Percentiles rank a stretch among this genome's conserved stretches.
Evolutionary conservation across 1,140 invertebrate species (phyloP).

Genomic region (Drosophila orosa): DNA sequence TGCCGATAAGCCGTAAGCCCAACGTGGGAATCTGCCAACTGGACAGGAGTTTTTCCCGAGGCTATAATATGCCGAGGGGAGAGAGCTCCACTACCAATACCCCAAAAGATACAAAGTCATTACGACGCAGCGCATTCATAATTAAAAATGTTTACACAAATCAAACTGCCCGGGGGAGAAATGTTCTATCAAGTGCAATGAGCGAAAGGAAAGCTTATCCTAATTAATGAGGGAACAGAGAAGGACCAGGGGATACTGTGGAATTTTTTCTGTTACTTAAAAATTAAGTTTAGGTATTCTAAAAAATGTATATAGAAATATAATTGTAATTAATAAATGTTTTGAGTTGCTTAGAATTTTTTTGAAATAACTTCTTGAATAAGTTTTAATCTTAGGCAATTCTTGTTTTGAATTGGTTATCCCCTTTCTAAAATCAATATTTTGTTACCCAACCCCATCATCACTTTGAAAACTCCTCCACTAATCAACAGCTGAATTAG

Average conservation of each 20-base stretch:
- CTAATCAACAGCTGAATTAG: constrained; percentile 38
- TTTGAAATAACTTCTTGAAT: neutral
- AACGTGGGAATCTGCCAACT: constrained; percentile 67
- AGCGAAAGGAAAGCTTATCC: constrained; percentile 47
- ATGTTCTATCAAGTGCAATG: constrained; percentile 36
- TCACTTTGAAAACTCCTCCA: neutral
- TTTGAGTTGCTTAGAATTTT: neutral
- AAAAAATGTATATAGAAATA: neutral
- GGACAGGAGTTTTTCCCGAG: constrained; percentile 31
- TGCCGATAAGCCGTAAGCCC: constrained; percentile 58
- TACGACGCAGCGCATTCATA: constrained; percentile 68
- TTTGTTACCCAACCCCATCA: neutral
- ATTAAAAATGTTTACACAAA: constrained; percentile 74
- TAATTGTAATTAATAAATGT: neutral
- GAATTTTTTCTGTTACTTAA: neutral
- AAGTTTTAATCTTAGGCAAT: neutral
- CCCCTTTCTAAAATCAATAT: neutral
- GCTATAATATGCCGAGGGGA: neutral
- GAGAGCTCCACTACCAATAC: neutral
- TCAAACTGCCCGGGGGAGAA: constrained; percentile 18
- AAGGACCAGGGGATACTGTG: neutral
- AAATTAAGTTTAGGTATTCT: no score
- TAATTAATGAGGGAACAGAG: constrained; percentile 44
- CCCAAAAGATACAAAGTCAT: constrained; percentile 73
- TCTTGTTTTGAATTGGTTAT: neutral